phyloP scores from a whole-genome alignment of 2,888 invertebrate species.

The Drosophila eohydei region DNA sequence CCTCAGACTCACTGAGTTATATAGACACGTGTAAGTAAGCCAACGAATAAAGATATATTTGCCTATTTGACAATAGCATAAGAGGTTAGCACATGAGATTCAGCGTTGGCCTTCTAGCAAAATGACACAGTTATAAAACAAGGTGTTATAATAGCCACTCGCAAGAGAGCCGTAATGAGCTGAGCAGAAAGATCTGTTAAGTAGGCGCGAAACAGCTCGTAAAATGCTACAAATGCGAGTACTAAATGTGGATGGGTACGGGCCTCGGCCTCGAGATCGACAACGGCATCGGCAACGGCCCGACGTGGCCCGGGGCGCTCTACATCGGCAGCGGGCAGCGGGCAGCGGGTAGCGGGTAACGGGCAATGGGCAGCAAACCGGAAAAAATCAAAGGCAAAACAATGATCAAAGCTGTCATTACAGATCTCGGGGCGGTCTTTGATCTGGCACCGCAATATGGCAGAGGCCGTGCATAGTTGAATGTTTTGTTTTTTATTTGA shows the following conservation, averaged over 20 bases:
- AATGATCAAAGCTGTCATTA: conserved; percentile 81
- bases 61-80: background rate
- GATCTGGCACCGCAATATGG: conserved; percentile 77
- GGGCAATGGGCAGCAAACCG: conserved; percentile 59
- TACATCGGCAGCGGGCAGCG: conserved; percentile 31
- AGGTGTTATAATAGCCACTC: conserved; percentile 32
- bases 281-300: background rate
- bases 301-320: conserved; percentile 35
- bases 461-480: conserved; percentile 55
- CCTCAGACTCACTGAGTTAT: background rate
- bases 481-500: conserved; percentile 82
- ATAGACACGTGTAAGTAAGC: background rate
- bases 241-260: conserved; percentile 30
- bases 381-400: conserved; percentile 81
- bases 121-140: conserved; percentile 26
- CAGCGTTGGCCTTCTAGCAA: conserved; percentile 4
- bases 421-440: conserved; percentile 81
- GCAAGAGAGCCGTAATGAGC: conserved; percentile 34
- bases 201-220: conserved; percentile 75
- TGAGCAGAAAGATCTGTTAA: conserved; percentile 57
- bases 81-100: background rate
- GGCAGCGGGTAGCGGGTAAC: conserved; percentile 6
- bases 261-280: conserved; percentile 6
- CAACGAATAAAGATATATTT: background rate
- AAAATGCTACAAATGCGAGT: conserved; percentile 47